Evolutionary conservation across 92 coral and sea anemone species (phyloP).

Genomic region (Palythoa heliodiscus): DNA sequence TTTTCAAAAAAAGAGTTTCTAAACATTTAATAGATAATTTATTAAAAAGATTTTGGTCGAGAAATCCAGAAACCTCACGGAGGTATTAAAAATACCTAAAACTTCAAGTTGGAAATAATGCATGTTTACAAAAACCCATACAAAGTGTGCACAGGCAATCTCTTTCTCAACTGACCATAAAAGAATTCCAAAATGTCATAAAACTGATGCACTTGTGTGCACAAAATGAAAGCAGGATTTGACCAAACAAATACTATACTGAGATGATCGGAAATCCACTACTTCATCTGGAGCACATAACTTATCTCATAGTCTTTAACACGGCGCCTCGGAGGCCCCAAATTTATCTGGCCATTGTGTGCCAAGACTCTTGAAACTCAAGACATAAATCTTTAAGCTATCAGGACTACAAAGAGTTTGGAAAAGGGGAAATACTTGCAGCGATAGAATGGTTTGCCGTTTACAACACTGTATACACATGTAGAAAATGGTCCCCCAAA

Average conservation of each 20-base stretch:
- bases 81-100: not conserved
- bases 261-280: slow-evolving; percentile 37
- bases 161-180: not conserved
- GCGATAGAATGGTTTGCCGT: not conserved
- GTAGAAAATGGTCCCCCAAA: not conserved
- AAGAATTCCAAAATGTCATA: slow-evolving; percentile 30
- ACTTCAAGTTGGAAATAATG: not conserved
- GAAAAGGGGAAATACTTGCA: not conserved
- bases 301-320: slow-evolving; percentile 28
- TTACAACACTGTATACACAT: not conserved
- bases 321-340: slow-evolving; percentile 33
- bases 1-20: not conserved
- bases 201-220: slow-evolving; percentile 28
- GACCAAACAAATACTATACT: slow-evolving; percentile 28
- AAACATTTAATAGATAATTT: not conserved
- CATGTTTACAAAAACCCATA: not conserved
- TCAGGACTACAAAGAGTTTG: slow-evolving; percentile 5
- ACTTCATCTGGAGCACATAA: slow-evolving; percentile 40
- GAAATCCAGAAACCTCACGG: not conserved
- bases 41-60: not conserved
- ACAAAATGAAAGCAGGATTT: slow-evolving; percentile 10
- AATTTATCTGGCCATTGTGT: slow-evolving; percentile 33
- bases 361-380: slow-evolving; percentile 35
- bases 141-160: not conserved
- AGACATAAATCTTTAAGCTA: slow-evolving; percentile 38